These are phyloP conservation scores for Cyphotilapia sp. DNA, from an alignment of 2,113 vertebrate species.

Conservation along the genomic window DNA sequence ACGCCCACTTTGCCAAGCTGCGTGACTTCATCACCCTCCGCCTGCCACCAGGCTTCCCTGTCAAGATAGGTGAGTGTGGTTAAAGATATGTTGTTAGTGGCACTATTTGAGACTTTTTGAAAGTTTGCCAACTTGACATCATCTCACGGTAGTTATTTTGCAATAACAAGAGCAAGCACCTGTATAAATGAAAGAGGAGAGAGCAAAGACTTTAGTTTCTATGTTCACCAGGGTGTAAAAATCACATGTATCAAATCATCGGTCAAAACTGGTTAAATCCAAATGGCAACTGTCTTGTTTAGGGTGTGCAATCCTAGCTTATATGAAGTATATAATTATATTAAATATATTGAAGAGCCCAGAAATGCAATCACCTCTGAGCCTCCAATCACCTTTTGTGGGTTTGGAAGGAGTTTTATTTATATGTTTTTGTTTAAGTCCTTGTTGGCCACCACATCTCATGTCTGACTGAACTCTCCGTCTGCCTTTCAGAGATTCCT, in stretches of 20 bases:
- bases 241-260: background rate
- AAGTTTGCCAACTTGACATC: background rate
- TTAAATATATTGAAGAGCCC: background rate
- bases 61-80: slow-evolving; percentile 67
- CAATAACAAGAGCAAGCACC: background rate
- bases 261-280: background rate
- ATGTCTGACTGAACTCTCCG: background rate
- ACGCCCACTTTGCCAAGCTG: slow-evolving; percentile 78
- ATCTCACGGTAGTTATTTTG: background rate
- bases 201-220: background rate
- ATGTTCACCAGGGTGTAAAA: background rate
- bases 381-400: background rate
- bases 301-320: background rate
- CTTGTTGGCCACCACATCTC: background rate
- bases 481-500: slow-evolving; percentile 69
- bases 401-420: background rate
- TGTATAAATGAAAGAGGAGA: background rate
- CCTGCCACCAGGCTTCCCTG: slow-evolving; percentile 75
- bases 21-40: slow-evolving; percentile 78
- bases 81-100: background rate
- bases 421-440: background rate
- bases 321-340: background rate
- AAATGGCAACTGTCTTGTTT: background rate
- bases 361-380: background rate
- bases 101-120: background rate